Evolutionary conservation across 1,140 invertebrate genomes (phyloP), one percentile per base, ranked within the genome.

Genomic region (Druon quercuslanigerum): DNA sequence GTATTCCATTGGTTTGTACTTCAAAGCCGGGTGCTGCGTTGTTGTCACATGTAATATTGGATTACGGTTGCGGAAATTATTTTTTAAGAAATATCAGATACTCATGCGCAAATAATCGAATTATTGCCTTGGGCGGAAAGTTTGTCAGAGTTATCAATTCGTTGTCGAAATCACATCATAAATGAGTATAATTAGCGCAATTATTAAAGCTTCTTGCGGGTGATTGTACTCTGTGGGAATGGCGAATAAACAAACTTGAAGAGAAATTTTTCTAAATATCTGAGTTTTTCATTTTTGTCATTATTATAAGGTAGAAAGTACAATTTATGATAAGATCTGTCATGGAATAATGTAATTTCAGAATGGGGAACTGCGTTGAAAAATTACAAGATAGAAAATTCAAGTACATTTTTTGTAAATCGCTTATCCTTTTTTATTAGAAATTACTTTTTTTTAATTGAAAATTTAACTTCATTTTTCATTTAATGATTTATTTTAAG

Each of bases 181-280:
- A 20, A 74, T 19, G 14, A 20, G 13, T 50, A 6, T 50, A 17
- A 19, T 70, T 52, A 70, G 14, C 66, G 33, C 13, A 20, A 71
- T 52, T 40, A 50, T 16, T 17, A 66, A 11, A 46, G 40, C 7
- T 52, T 20, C 14, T 75, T 51, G 20, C 11, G 40, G 1, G 57
- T 40, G 17, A 70, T 75, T 75, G 74, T 75, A 75, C 60, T 75
- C 70, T 71, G 51, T 54, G 52, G 14, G 71, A 71, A 51, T 51
- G 33, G 51, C 50, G 51, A 70, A 74, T 60, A 75, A 75, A 52
- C 25, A 11, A 16, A 75, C 40, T 70, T 70, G n/a, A 33, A 51
- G 50, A 50, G 66, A 70, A 75, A 33, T 14, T 75, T 17, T 33
- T 7, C 50, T 20, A 50, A 57, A 19, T 70, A 70, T 70, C 12